A percentile compares a stretch with the other conserved stretches of the same genome.
Evolutionary conservation across 2,113 vertebrate genomes (phyloP).

Genomic region (Sylvilagus bachmani): DNA sequence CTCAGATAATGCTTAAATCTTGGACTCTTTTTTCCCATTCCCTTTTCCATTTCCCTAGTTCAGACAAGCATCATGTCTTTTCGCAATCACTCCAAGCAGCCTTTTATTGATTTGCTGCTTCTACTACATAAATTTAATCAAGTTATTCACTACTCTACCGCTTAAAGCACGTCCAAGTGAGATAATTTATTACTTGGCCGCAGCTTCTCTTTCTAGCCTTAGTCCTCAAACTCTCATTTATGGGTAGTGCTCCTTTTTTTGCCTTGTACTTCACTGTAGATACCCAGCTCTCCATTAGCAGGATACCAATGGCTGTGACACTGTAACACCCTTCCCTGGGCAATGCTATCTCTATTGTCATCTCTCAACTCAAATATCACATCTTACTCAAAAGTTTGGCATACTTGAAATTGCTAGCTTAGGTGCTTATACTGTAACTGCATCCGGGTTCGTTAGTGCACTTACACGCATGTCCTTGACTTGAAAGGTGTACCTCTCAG

Average conservation of each 20-base stretch:
- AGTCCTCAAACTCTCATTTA: neutral
- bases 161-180: slow-evolving; percentile 24
- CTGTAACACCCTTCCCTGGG: neutral
- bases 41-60: neutral
- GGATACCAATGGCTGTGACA: neutral
- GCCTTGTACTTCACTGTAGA: neutral
- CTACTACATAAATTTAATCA: slow-evolving; percentile 43
- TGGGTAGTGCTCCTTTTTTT: neutral
- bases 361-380: neutral
- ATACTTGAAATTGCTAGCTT: neutral
- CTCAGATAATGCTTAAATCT: neutral
- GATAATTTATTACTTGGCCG: neutral
- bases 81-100: slow-evolving; percentile 20
- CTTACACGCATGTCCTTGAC: neutral
- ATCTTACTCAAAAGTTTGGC: neutral
- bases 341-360: neutral
- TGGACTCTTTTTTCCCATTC: neutral
- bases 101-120: slow-evolving; percentile 59
- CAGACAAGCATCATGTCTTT: neutral
- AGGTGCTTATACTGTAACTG: neutral
- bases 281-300: neutral
- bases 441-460: neutral
- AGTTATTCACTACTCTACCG: slow-evolving; percentile 37
- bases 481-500: neutral
- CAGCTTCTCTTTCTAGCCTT: neutral